Conservation (phyloP, 2,888 invertebrate genomes). For the Silvanus unidentatus region DNA sequence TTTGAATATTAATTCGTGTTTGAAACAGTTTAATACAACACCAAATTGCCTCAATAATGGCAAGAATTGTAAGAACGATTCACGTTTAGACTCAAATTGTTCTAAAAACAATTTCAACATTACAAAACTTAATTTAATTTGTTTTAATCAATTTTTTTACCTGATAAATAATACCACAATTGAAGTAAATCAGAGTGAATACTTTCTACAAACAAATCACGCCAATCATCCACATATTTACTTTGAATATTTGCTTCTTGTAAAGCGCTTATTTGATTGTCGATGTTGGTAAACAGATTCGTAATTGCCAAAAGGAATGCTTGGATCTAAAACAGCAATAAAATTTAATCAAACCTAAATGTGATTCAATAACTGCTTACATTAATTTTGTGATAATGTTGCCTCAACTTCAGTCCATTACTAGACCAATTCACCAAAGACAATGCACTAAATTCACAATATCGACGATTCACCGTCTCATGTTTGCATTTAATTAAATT, state of each 20-base stretch:
- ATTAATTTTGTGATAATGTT: slow-evolving; percentile 49
- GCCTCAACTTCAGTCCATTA: slow-evolving; percentile 47
- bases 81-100: slow-evolving; percentile 21
- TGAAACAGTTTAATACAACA: slow-evolving; percentile 27
- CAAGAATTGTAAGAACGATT: slow-evolving; percentile 21
- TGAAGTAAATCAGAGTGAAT: slow-evolving; percentile 51
- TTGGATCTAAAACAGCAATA: slow-evolving; percentile 46
- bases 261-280: slow-evolving; percentile 44
- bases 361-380: no score
- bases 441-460: slow-evolving; percentile 73
- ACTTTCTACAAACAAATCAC: slow-evolving; percentile 66
- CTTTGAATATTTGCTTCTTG: slow-evolving; percentile 36
- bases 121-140: no score
- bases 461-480: slow-evolving; percentile 39
- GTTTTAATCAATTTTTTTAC: no score
- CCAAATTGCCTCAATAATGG: slow-evolving; percentile 37
- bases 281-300: slow-evolving; percentile 49
- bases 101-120: no score
- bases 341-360: slow-evolving; percentile 6
- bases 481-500: slow-evolving; percentile 35
- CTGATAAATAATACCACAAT: slow-evolving; percentile 49
- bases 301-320: slow-evolving; percentile 51
- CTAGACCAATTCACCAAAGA: slow-evolving; percentile 62
- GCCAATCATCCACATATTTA: slow-evolving; percentile 64
- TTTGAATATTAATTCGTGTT: slow-evolving; percentile 32